Conservation (phyloP, 2,888 invertebrate genomes). For the Apamea sordens region DNA sequence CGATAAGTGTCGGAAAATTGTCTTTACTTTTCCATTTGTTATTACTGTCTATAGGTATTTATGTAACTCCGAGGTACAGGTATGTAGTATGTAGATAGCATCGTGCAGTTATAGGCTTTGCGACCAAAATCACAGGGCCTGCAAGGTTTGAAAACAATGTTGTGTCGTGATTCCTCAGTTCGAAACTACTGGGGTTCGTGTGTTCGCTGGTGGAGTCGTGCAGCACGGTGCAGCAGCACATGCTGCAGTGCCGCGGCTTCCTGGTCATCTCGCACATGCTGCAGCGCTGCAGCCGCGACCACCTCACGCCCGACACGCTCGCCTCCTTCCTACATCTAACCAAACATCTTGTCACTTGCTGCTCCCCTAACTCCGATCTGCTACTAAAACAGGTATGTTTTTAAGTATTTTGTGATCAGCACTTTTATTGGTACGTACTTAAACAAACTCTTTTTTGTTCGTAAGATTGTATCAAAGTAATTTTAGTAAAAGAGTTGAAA, state of each 20-base stretch:
- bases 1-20: slow-evolving; percentile 3
- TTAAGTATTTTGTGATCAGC: not conserved
- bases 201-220: slow-evolving; percentile 99
- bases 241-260: slow-evolving; percentile 99
- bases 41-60: not conserved
- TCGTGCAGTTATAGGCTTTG: not conserved
- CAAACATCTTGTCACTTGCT: slow-evolving; percentile 97
- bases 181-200: slow-evolving; percentile 98
- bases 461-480: slow-evolving; percentile 24
- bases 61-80: not conserved
- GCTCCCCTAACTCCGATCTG: slow-evolving; percentile 97
- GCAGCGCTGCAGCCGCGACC: slow-evolving; percentile 97
- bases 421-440: not conserved
- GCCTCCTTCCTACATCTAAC: slow-evolving; percentile 97
- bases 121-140: not conserved
- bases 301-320: slow-evolving; percentile 97
- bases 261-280: slow-evolving; percentile 99
- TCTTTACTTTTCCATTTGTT: not conserved
- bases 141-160: not conserved
- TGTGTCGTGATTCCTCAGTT: slow-evolving; percentile 90
- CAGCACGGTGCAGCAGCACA: slow-evolving; percentile 99
- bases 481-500: slow-evolving; percentile 29
- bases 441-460: slow-evolving; percentile 20
- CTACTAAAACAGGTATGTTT: slow-evolving; percentile 96
- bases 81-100: not conserved